These are phyloP conservation scores for Lagocephalus sceleratus DNA, from an alignment of 2,797 vertebrate genomes.

Conservation along the genomic window DNA sequence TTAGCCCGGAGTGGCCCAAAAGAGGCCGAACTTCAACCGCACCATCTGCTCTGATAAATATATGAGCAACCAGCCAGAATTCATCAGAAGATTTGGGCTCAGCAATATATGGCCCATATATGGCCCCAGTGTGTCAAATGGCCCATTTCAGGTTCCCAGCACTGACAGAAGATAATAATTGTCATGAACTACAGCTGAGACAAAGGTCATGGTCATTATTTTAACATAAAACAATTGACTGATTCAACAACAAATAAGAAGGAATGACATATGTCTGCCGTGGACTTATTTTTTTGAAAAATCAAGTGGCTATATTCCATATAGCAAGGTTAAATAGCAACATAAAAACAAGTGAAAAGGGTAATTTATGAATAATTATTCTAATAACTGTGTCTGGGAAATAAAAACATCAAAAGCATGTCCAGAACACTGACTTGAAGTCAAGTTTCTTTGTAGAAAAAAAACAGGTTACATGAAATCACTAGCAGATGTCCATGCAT, in stretches of 20 bases:
- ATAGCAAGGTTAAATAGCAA: not conserved
- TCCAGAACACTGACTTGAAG: no score
- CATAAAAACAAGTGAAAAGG: not conserved
- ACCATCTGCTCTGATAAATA: slow-evolving; percentile 66
- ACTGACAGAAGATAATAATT: not conserved
- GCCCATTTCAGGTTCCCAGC: slow-evolving; percentile 29
- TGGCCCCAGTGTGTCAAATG: slow-evolving; percentile 50
- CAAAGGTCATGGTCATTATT: no score
- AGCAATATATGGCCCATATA: slow-evolving; percentile 50
- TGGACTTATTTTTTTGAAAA: no score
- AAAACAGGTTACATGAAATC: slow-evolving; percentile 49
- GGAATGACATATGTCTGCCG: no score
- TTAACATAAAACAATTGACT: no score
- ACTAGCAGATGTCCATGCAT: slow-evolving; percentile 63
- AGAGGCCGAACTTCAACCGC: slow-evolving; percentile 31
- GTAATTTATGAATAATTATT: not conserved
- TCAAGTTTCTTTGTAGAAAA: slow-evolving; percentile 45
- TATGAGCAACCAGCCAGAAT: slow-evolving; percentile 57
- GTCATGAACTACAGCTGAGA: no score
- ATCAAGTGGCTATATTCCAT: no score
- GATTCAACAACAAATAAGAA: no score
- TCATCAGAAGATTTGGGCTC: slow-evolving; percentile 48
- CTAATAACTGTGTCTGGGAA: not conserved
- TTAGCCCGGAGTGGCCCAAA: slow-evolving; percentile 36
- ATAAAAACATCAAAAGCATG: not conserved